Percentiles rank a stretch among this genome's conserved stretches.
These are phyloP conservation scores for Aphelenchoides besseyi DNA, from an alignment of 1,140 invertebrate species.

Conservation along the genomic window DNA sequence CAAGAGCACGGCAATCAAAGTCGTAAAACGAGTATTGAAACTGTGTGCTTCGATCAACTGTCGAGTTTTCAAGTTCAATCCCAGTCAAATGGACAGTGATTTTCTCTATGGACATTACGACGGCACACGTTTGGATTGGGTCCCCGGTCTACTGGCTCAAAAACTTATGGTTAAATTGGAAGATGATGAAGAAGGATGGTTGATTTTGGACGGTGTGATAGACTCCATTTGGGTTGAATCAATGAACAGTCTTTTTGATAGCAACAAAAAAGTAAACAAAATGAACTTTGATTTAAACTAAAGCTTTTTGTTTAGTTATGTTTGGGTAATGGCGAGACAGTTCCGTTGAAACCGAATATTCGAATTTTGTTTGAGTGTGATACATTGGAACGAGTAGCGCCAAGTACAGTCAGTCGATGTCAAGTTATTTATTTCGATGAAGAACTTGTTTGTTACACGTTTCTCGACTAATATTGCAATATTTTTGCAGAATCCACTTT, in stretches of 20 bases:
- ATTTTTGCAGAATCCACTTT: conserved; percentile 13
- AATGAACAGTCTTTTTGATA: conserved; percentile 37
- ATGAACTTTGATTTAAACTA: conserved; percentile 6
- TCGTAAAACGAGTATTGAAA: conserved; percentile 20
- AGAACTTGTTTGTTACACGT: conserved; percentile 26
- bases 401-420: conserved; percentile 43
- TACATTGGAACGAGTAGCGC: conserved; percentile 22
- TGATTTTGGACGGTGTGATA: conserved; percentile 36
- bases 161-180: conserved; percentile 23
- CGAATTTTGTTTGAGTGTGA: conserved; percentile 39
- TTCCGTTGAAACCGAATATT: conserved; percentile 33
- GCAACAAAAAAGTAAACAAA: conserved; percentile 33
- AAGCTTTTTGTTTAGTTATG: conserved; percentile 19
- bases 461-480: not conserved
- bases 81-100: conserved; percentile 29
- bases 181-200: conserved; percentile 34
- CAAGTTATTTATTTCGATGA: conserved; percentile 42
- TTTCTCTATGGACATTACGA: conserved; percentile 39
- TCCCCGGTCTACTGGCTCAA: conserved; percentile 24
- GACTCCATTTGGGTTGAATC: conserved; percentile 40
- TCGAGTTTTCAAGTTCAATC: conserved; percentile 33
- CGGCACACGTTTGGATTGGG: conserved; percentile 33
- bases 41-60: conserved; percentile 14
- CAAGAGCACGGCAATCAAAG: conserved; percentile 30
- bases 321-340: conserved; percentile 28